A percentile compares a stretch with the other conserved stretches of the same genome.
These are phyloP conservation scores for Melierax canorus DNA, from an alignment of 2,113 vertebrate species.

Conservation along the genomic window DNA sequence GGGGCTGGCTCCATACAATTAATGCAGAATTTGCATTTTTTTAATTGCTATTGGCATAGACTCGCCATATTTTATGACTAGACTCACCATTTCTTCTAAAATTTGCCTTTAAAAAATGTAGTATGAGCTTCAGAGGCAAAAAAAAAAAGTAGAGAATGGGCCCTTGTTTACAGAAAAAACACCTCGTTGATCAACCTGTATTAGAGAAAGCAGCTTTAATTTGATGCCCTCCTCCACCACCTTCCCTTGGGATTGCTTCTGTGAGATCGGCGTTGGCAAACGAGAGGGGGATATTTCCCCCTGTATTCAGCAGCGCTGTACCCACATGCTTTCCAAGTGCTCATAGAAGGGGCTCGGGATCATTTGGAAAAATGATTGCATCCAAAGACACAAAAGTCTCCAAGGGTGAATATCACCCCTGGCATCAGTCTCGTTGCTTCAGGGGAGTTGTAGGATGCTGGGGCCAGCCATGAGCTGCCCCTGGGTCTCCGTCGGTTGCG, in stretches of 20 bases:
- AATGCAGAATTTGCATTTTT: not conserved
- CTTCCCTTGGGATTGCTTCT: not conserved
- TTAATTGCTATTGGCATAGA: not conserved
- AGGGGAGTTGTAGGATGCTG: not conserved
- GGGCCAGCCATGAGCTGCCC: not conserved
- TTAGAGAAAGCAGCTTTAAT: constrained; percentile 2
- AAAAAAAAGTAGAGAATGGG: not conserved
- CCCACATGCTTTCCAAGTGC: not conserved
- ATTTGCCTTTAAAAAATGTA: not conserved
- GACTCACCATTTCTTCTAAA: not conserved
- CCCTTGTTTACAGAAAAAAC: not conserved
- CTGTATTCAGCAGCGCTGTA: not conserved
- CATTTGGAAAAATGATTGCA: not conserved
- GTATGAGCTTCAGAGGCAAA: not conserved
- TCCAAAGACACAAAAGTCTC: not conserved
- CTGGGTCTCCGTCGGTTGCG: not conserved
- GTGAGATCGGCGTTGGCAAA: not conserved
- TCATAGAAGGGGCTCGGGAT: not conserved
- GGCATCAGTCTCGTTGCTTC: not conserved
- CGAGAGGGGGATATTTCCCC: not conserved
- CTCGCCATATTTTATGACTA: not conserved
- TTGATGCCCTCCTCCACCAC: not conserved
- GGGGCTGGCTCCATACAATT: constrained; percentile 8
- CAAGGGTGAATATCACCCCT: not conserved
- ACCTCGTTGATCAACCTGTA: not conserved